These are phyloP conservation scores for Corvus hawaiiensis DNA, from an alignment of 2,113 vertebrate species.

Conservation along the genomic window DNA sequence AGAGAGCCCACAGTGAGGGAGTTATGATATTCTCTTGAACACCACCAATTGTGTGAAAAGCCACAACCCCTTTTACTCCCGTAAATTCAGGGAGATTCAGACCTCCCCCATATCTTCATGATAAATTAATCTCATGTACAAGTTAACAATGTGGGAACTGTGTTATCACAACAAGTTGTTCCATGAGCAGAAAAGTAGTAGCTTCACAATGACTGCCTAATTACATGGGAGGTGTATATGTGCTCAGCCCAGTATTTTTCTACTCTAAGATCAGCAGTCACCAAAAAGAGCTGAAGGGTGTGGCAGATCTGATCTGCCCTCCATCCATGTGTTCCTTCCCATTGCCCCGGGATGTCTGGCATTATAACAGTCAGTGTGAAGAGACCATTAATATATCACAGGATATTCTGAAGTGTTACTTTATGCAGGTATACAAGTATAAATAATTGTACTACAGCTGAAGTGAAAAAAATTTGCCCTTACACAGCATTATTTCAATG, in stretches of 20 bases:
- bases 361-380: not conserved
- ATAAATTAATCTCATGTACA: not conserved
- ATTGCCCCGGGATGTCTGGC: not conserved
- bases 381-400: not conserved
- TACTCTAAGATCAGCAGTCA: not conserved
- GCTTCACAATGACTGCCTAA: not conserved
- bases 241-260: not conserved
- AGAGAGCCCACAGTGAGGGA: not conserved
- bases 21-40: not conserved
- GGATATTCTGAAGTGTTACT: not conserved
- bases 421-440: not conserved
- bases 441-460: not conserved
- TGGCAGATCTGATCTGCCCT: not conserved
- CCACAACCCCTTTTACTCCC: not conserved
- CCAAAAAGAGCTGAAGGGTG: not conserved
- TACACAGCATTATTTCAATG: not conserved
- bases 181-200: not conserved
- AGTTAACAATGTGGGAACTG: not conserved
- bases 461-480: not conserved
- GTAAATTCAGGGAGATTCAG: not conserved
- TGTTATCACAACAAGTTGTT: not conserved
- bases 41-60: not conserved
- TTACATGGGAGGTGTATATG: fast-evolving
- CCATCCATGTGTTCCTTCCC: not conserved
- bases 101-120: not conserved